These are phyloP conservation scores for Eospalax fontanierii DNA, from an alignment of 2,797 vertebrate genomes.

Conservation along the genomic window DNA sequence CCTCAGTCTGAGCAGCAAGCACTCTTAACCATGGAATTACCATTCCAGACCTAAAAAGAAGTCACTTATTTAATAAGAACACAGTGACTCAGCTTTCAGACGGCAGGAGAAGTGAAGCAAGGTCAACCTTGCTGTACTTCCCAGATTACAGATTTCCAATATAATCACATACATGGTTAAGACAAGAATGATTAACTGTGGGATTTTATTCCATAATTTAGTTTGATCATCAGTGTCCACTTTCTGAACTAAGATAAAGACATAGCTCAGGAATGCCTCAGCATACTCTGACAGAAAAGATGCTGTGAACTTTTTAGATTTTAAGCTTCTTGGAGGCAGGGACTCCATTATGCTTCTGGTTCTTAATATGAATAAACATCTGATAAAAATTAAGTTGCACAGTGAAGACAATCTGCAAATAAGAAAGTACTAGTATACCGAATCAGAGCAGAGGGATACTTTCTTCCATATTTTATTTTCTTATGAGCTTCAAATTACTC, in stretches of 20 bases:
- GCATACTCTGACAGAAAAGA: conserved; percentile 11
- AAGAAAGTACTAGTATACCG: neutral
- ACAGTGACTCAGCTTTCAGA: conserved; percentile 10
- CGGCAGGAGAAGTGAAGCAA: neutral
- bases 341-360: neutral
- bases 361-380: conserved; percentile 28
- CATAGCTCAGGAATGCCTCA: neutral
- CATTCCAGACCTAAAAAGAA: neutral
- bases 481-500: conserved; percentile 26
- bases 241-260: conserved; percentile 46
- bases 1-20: neutral
- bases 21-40: neutral
- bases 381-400: conserved; percentile 42
- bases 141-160: conserved; percentile 42
- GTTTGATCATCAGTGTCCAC: conserved; percentile 16
- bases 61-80: conserved; percentile 1
- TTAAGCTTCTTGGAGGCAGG: conserved; percentile 17
- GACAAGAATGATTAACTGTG: conserved; percentile 20
- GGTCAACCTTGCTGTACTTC: neutral
- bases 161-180: conserved; percentile 17
- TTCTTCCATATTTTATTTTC: conserved; percentile 47
- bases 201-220: neutral
- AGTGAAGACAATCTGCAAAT: conserved; percentile 55
- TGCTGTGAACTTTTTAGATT: conserved; percentile 29
- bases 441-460: conserved; percentile 28